phyloP scores from a whole-genome alignment of 64 coral and sea anemone species.

The Hydrozoanthus tunicans region DNA sequence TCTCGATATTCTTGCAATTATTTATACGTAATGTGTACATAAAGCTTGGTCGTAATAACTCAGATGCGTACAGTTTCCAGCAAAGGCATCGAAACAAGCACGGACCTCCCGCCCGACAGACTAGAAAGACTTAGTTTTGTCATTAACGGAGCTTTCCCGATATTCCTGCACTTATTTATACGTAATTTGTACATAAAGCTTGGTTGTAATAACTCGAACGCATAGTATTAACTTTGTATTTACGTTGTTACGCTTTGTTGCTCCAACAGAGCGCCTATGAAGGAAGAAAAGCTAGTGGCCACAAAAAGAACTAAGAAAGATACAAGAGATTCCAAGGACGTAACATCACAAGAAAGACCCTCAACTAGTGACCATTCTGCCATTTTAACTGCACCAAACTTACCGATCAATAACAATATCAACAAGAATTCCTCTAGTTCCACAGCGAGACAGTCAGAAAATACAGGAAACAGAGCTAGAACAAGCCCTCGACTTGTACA shows the following conservation, averaged over 20 bases:
- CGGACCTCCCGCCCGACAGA: too few species aligned
- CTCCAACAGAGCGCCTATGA: conserved; percentile 35
- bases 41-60: too few species aligned
- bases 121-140: too few species aligned
- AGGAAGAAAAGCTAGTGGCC: conserved; percentile 39
- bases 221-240: too few species aligned
- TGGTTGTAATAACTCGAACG: too few species aligned
- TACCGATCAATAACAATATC: conserved; percentile 77
- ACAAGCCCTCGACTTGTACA: conserved; percentile 30
- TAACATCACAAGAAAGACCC: conserved; percentile 31
- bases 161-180: too few species aligned
- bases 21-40: too few species aligned
- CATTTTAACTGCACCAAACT: background rate
- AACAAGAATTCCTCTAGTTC: conserved; percentile 49
- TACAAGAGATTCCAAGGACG: conserved; percentile 53
- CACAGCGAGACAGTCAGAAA: conserved; percentile 35
- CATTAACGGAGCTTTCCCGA: too few species aligned
- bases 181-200: too few species aligned
- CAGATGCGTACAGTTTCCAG: too few species aligned
- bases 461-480: conserved; percentile 39
- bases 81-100: too few species aligned
- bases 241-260: background rate
- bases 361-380: background rate
- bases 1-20: too few species aligned
- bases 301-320: conserved; percentile 69